phyloP scores from a whole-genome alignment of 2,888 invertebrate species.

The Caenorhabditis wallacei region DNA sequence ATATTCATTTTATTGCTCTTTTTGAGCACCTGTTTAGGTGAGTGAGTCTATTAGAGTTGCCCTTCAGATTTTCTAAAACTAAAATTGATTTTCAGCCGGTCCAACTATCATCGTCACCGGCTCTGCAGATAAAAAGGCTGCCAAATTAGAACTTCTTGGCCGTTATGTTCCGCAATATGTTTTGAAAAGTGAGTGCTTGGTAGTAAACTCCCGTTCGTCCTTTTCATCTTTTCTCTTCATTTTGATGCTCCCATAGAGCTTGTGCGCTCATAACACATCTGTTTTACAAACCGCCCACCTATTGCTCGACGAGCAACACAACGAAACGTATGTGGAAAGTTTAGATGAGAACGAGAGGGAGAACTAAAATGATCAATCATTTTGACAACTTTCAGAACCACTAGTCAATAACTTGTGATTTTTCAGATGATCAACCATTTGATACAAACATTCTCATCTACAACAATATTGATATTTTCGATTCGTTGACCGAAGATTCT shows the following conservation, averaged over 20 bases:
- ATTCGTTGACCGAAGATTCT: background rate
- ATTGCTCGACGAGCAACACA: conserved; percentile 42
- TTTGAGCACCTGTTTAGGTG: conserved; percentile 44
- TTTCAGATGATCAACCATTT: conserved; percentile 30
- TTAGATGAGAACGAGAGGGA: conserved; percentile 1
- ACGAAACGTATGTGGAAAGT: conserved; percentile 35
- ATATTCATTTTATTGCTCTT: conserved; percentile 48
- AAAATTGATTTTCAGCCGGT: conserved; percentile 39
- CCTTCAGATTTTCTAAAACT: background rate
- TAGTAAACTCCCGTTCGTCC: conserved; percentile 37
- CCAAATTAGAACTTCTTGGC: conserved; percentile 43
- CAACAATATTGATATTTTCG: background rate
- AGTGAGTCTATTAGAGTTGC: background rate
- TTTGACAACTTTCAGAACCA: conserved; percentile 34
- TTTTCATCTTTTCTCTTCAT: background rate
- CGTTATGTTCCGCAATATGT: conserved; percentile 40
- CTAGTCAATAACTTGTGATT: background rate
- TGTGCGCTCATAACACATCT: conserved; percentile 58
- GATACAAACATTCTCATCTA: conserved; percentile 13
- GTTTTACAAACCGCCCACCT: conserved; percentile 57
- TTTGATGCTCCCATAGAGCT: background rate
- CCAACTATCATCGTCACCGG: conserved; percentile 49
- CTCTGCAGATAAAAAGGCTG: conserved; percentile 4
- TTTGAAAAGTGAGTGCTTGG: conserved; percentile 57
- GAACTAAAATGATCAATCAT: conserved; percentile 26